A percentile compares a stretch with the other conserved stretches of the same genome.
Conservation (phyloP, 2,113 vertebrate genomes). For the Uropsilus gracilis region DNA sequence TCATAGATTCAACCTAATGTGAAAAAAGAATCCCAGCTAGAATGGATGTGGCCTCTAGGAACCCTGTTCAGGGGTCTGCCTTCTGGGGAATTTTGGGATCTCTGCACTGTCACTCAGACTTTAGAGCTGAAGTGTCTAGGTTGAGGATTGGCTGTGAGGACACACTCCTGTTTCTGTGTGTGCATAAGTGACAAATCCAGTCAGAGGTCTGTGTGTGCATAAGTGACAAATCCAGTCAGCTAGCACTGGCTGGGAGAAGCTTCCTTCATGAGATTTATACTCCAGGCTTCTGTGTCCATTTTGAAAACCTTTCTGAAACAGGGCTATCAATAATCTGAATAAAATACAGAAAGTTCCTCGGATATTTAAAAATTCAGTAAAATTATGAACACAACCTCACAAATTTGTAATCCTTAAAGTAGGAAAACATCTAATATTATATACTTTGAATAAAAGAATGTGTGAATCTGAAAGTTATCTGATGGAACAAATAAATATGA, state of each 20-base stretch:
- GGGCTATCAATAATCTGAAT: neutral
- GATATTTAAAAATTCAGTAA: conserved; percentile 20
- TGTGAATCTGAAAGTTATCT: neutral
- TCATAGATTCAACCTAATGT: neutral
- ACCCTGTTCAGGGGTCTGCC: neutral
- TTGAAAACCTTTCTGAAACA: neutral
- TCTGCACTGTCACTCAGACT: accelerated
- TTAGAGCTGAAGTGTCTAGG: neutral
- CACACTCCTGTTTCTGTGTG: accelerated
- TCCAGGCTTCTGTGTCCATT: neutral
- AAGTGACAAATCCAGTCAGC: neutral
- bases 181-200: neutral
- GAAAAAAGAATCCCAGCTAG: neutral
- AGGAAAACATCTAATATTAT: neutral
- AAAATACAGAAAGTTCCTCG: neutral
- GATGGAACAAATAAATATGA: neutral
- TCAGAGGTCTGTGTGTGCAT: accelerated
- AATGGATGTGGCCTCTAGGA: too few relatives aligned
- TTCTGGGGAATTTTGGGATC: neutral
- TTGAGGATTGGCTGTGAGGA: neutral
- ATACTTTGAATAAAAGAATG: neutral
- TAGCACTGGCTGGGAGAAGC: neutral
- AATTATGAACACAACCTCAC: neutral
- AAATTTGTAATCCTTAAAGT: neutral
- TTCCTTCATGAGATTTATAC: neutral